These are phyloP conservation scores for Drosophila tsacasi DNA, from an alignment of 1,140 invertebrate species.

Conservation along the genomic window DNA sequence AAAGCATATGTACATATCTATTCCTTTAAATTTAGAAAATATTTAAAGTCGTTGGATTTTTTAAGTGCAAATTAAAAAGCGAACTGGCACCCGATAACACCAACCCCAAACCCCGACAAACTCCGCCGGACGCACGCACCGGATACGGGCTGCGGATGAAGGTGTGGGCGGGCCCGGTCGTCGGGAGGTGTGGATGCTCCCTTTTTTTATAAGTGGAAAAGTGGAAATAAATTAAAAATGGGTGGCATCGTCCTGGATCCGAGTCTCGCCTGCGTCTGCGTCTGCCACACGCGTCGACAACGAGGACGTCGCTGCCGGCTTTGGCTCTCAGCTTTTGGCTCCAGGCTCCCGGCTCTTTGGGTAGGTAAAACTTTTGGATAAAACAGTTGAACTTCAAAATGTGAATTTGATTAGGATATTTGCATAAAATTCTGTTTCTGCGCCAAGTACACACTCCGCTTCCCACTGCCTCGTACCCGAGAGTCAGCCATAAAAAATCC, in stretches of 20 bases:
- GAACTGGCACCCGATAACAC: constrained; percentile 56
- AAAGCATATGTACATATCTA: not conserved
- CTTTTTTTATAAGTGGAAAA: constrained; percentile 63
- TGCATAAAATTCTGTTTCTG: constrained; percentile 84
- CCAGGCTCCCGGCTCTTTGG: constrained; percentile 17
- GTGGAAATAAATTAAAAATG: constrained; percentile 85
- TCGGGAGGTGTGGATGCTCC: constrained; percentile 17
- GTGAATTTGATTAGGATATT: constrained; percentile 85
- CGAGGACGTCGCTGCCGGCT: constrained; percentile 44
- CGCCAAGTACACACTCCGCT: constrained; percentile 71
- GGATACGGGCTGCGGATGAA: constrained; percentile 71
- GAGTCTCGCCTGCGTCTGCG: constrained; percentile 60
- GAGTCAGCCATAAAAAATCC: constrained; percentile 38
- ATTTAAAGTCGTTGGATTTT: not conserved
- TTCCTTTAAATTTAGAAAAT: not conserved
- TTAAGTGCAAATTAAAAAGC: constrained; percentile 21
- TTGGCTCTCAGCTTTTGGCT: constrained; percentile 21
- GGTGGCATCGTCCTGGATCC: constrained; percentile 57
- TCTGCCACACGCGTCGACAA: constrained; percentile 65
- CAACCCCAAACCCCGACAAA: constrained; percentile 48
- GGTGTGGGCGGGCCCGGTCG: constrained; percentile 18
- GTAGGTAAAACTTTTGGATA: constrained; percentile 81
- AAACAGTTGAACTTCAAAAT: constrained; percentile 85
- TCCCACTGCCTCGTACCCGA: constrained; percentile 9
- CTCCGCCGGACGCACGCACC: constrained; percentile 80